A percentile compares a stretch with the other conserved stretches of the same genome.
These are phyloP conservation scores for Spodoptera littoralis DNA, from an alignment of 2,888 invertebrate genomes.

Conservation along the genomic window DNA sequence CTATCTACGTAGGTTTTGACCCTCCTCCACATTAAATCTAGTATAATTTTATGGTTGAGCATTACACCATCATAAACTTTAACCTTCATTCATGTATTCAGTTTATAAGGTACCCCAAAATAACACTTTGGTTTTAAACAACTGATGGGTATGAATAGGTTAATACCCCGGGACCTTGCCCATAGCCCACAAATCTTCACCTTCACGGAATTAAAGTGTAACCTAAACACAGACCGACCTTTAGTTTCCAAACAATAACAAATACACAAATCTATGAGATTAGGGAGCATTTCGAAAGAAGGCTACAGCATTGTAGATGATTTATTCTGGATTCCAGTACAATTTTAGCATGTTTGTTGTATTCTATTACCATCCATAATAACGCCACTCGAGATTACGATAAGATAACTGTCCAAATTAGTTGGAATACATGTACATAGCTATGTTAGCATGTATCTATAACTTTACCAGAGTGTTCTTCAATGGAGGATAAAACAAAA, in stretches of 20 bases:
- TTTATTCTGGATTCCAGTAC: conserved; percentile 28
- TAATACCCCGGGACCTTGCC: conserved; percentile 69
- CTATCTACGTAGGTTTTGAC: conserved; percentile 14
- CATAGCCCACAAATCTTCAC: conserved; percentile 68
- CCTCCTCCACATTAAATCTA: conserved; percentile 17
- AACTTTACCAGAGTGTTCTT: not conserved
- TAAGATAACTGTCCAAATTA: conserved; percentile 1
- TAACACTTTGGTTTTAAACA: conserved; percentile 41
- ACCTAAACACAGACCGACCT: conserved; percentile 70
- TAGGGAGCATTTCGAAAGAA: conserved; percentile 66
- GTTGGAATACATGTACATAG: not conserved
- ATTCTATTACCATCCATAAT: conserved; percentile 33
- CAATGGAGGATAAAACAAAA: conserved; percentile 4
- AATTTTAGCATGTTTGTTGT: conserved; percentile 29
- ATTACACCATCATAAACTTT: conserved; percentile 49
- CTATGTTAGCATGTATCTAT: not conserved
- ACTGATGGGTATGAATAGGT: conserved; percentile 60
- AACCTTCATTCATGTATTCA: conserved; percentile 53
- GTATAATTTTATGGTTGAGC: conserved; percentile 27
- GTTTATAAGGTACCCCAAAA: conserved; percentile 57
- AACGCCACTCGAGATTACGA: conserved; percentile 12
- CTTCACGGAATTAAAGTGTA: conserved; percentile 72
- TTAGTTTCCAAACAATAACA: conserved; percentile 73
- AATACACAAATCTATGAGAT: conserved; percentile 70
- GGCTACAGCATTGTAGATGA: conserved; percentile 51